phyloP scores from a whole-genome alignment of 2,113 vertebrate genomes.

The Pterocles gutturalis region DNA sequence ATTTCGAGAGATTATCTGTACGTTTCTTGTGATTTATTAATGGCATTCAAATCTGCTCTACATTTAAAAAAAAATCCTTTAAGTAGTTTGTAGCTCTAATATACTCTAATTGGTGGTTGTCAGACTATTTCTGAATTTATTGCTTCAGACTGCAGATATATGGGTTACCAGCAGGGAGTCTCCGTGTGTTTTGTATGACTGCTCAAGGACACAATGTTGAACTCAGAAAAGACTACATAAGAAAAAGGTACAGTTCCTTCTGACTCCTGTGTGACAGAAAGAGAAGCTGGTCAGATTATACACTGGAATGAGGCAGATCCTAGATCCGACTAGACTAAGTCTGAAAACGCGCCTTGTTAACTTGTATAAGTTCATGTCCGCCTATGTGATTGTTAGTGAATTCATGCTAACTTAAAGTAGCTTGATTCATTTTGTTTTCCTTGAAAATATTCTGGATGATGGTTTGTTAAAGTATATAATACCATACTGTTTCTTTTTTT shows the following conservation, averaged over 20 bases:
- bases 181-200: conserved; percentile 27
- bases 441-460: neutral
- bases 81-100: neutral
- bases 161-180: conserved; percentile 63
- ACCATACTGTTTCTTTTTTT: neutral
- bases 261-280: neutral
- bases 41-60: neutral
- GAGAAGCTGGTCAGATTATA: neutral
- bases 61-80: neutral
- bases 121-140: neutral
- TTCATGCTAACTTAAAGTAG: neutral
- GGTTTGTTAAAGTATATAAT: neutral
- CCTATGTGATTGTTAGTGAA: neutral
- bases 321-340: neutral
- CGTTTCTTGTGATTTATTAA: neutral
- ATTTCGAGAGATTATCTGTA: neutral
- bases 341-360: neutral
- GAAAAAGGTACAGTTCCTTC: neutral
- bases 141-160: conserved; percentile 2
- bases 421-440: neutral
- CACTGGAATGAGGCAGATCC: neutral
- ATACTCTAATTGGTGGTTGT: neutral
- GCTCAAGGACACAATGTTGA: neutral
- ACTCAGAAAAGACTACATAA: neutral
- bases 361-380: neutral